A percentile compares a stretch with the other conserved stretches of the same genome.
These are phyloP conservation scores for Alosa sapidissima DNA, from an alignment of 2,797 vertebrate species.

Conservation along the genomic window DNA sequence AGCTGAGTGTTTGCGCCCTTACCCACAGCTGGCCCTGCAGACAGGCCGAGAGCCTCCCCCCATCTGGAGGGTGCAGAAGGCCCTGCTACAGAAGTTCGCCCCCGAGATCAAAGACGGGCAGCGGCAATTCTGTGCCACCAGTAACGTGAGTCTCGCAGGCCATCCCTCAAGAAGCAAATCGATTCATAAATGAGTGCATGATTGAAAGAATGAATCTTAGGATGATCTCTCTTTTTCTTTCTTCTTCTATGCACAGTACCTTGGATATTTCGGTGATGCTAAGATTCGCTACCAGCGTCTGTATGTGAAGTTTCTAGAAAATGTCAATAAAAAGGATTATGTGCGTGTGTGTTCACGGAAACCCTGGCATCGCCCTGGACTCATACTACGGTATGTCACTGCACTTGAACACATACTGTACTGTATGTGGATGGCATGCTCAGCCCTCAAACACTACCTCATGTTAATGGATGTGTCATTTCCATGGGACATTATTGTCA, in stretches of 20 bases:
- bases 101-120: slow-evolving; percentile 94
- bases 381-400: slow-evolving; percentile 77
- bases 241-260: slow-evolving; percentile 69
- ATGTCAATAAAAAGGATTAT: slow-evolving; percentile 92
- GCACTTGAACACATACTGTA: neutral
- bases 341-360: slow-evolving; percentile 88
- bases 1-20: neutral
- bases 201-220: neutral
- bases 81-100: slow-evolving; percentile 90
- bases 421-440: neutral
- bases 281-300: slow-evolving; percentile 91
- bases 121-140: slow-evolving; percentile 90
- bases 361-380: slow-evolving; percentile 84
- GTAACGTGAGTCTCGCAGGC: slow-evolving; percentile 80
- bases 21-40: slow-evolving; percentile 82
- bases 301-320: slow-evolving; percentile 91
- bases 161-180: neutral
- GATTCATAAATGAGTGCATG: neutral
- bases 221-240: slow-evolving; percentile 7
- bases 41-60: slow-evolving; percentile 89
- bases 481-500: neutral
- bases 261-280: slow-evolving; percentile 90
- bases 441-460: neutral
- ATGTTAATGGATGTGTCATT: neutral
- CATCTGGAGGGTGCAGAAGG: slow-evolving; percentile 93